Conservation (phyloP, 2,113 vertebrate species). For the Anseranas semipalmata region DNA sequence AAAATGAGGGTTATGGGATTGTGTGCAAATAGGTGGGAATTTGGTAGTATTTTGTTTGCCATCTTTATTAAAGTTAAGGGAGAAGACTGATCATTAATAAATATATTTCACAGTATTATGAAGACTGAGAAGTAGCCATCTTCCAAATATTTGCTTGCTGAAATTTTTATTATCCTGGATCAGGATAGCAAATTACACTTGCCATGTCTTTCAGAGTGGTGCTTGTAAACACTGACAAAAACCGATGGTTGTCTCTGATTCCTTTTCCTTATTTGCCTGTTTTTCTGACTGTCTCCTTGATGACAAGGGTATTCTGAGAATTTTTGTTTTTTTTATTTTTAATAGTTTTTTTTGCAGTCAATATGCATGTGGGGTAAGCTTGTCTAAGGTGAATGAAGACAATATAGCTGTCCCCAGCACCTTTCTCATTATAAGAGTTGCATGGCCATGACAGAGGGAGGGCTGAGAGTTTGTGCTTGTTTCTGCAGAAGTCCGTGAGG, state of each 20-base stretch:
- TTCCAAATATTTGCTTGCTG: not conserved
- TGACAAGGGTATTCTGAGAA: not conserved
- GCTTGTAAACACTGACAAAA: not conserved
- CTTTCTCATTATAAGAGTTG: not conserved
- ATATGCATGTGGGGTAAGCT: not conserved
- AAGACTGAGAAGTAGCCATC: not conserved
- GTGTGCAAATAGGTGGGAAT: not conserved
- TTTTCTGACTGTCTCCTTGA: not conserved
- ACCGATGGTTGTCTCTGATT: not conserved
- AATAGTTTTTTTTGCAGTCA: not conserved
- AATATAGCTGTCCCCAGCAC: not conserved
- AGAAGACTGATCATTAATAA: not conserved
- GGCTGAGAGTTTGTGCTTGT: not conserved
- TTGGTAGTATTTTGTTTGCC: not conserved
- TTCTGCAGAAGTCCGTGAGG: slow-evolving; percentile 88
- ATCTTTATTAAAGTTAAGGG: not conserved
- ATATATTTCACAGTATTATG: not conserved
- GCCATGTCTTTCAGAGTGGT: not conserved
- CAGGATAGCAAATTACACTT: not conserved
- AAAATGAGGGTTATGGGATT: not conserved
- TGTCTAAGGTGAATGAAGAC: not conserved
- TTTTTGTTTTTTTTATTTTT: not conserved
- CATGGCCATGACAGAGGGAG: rapidly evolving
- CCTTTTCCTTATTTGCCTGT: not conserved
- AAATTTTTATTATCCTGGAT: not conserved